Base-by-base conservation (phyloP, 92 coral and sea anemone genomes). In the Epizoanthus rinbou region DNA sequence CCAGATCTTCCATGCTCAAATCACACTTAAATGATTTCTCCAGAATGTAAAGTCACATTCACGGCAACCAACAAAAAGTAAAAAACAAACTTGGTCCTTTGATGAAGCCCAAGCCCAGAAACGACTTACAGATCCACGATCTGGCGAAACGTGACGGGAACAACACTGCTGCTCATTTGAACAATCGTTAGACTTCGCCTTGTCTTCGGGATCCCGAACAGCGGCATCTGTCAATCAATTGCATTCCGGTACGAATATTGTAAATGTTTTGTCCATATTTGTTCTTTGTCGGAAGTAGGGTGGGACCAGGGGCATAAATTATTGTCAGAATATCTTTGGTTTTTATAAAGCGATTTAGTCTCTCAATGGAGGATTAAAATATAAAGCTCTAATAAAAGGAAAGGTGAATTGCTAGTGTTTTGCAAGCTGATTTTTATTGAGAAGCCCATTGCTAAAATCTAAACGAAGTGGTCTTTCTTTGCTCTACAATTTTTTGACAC, bases 1-100 rank as follows among this genome's bases (percentile, higher is more conserved):
- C 97, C 63, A 93, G 59, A 63, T 93, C 97, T 39, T 93, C 97
- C 90, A 93, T 93, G 43, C 81, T 76, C 47, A 78, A 15, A 78
- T 78, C 82, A 78, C 82, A 78, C 43, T 62, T 78, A 78, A 60
- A 60, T 60, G 82, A 78, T 28, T 60, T 78, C 82, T 78, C 82
- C 82, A 78, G 82, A 78, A 78, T 78, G 82, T 41, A 62, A 60
- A 41, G 41, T 4, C 21, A 35, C 18, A 41, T 6, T 14, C 43
- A 37, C 67, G n/a, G 67, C 82, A 78, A 19, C 23, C 41, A 39
- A 43, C 28, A n/a, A 62, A 60, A 13, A 28, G 4, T 63, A 39
- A 43, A 37, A 18, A 60, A 19, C 15, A 21, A 18, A 62, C 11
- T 54, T 52, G 8, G 9, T 21, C 66, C 66, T 18, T 39, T 21